Evolutionary conservation across 2,797 vertebrate genomes (phyloP).

Genomic region (Dermochelys coriacea): DNA sequence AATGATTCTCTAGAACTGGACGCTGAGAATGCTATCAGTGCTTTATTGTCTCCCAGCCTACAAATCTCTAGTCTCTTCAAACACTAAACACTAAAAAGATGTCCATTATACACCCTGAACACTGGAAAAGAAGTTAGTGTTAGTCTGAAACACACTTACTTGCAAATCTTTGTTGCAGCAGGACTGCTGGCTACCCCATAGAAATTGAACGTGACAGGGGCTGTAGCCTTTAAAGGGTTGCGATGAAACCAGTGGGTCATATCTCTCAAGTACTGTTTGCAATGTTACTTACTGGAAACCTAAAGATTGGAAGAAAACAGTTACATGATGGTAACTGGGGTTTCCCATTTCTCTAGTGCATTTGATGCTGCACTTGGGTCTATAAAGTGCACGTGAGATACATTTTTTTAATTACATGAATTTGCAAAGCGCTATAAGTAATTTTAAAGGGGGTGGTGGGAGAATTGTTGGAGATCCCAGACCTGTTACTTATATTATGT

Average conservation of each 20-base stretch:
- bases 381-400: neutral
- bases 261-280: slow-evolving; percentile 45
- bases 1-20: slow-evolving; percentile 4
- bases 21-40: neutral
- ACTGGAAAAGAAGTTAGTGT: neutral
- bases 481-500: neutral
- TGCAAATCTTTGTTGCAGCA: slow-evolving; percentile 95
- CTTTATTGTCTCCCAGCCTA: neutral
- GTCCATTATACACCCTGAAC: neutral
- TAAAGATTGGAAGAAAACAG: neutral
- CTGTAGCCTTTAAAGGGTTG: slow-evolving; percentile 97
- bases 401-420: neutral
- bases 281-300: neutral
- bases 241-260: slow-evolving; percentile 99
- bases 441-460: neutral
- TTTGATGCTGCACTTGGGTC: neutral
- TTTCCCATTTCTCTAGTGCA: neutral
- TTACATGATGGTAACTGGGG: neutral
- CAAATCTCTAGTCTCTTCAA: neutral
- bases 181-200: slow-evolving; percentile 93
- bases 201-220: slow-evolving; percentile 93
- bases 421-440: neutral
- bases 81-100: neutral
- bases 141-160: slow-evolving; percentile 82
- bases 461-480: neutral